Evolutionary conservation across 2,888 invertebrate species (phyloP).

Genomic region (Drosophila engyochracea): DNA sequence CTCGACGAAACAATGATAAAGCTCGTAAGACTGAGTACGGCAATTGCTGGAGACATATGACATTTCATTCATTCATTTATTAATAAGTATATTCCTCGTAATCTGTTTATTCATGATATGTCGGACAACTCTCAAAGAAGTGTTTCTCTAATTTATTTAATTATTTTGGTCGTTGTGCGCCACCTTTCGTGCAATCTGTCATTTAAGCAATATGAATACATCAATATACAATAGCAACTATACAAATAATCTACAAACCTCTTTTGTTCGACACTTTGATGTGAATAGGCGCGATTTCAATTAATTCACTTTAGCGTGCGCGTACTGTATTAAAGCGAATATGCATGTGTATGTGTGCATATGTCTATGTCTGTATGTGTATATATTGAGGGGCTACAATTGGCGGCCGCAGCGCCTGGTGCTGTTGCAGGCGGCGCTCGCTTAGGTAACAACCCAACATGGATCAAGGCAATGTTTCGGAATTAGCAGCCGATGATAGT

Average conservation of each 20-base stretch:
- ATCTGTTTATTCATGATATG: neutral
- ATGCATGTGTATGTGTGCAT: neutral
- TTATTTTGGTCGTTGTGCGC: neutral
- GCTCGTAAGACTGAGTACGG: neutral
- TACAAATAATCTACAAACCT: neutral
- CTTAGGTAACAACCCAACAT: slow-evolving; percentile 59
- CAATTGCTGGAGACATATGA: neutral
- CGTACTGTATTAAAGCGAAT: slow-evolving; percentile 11
- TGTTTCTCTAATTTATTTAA: neutral
- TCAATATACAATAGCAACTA: neutral
- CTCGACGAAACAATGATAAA: neutral
- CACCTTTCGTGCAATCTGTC: neutral
- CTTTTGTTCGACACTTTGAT: neutral
- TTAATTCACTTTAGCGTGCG: slow-evolving; percentile 10
- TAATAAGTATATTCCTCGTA: neutral
- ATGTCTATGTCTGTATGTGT: neutral
- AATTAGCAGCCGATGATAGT: slow-evolving; percentile 3
- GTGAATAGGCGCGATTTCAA: neutral
- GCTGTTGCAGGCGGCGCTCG: slow-evolving; percentile 26
- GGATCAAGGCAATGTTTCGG: slow-evolving; percentile 20
- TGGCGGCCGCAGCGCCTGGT: slow-evolving; percentile 11
- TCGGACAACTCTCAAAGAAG: neutral
- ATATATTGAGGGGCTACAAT: slow-evolving; percentile 5
- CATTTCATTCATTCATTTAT: too few species aligned
- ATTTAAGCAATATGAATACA: neutral